Evolutionary conservation across 1,140 invertebrate species (phyloP).

Genomic region (Archegozetes longisetosus): DNA sequence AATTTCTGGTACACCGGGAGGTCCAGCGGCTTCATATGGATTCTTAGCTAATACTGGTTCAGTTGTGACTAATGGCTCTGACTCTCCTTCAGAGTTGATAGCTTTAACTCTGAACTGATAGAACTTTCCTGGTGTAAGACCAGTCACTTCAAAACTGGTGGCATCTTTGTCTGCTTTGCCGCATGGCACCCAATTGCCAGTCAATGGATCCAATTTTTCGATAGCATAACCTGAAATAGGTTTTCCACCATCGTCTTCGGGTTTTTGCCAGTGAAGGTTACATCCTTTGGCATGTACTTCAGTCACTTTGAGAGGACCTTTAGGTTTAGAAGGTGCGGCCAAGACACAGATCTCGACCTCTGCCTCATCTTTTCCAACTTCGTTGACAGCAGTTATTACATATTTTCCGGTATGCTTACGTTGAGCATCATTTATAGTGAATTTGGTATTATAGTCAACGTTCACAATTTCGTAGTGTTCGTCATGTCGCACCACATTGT

Average conservation of each 20-base stretch:
- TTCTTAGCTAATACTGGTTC: conserved; percentile 82
- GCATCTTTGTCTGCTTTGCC: conserved; percentile 80
- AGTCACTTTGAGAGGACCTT: conserved; percentile 45
- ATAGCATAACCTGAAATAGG: conserved; percentile 87
- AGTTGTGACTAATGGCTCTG: conserved; percentile 73
- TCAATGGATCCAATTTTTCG: conserved; percentile 83
- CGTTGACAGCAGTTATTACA: conserved; percentile 70
- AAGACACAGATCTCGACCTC: conserved; percentile 68
- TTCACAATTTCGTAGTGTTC: conserved; percentile 4
- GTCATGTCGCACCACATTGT: conserved; percentile 20
- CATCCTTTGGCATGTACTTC: conserved; percentile 85
- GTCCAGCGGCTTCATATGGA: conserved; percentile 76
- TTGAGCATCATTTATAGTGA: conserved; percentile 63
- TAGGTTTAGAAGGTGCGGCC: conserved; percentile 25
- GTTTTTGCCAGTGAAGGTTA: conserved; percentile 80
- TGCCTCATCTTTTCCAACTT: conserved; percentile 77
- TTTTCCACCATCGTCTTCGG: conserved; percentile 86
- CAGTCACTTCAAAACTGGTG: conserved; percentile 64
- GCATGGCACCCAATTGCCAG: conserved; percentile 65
- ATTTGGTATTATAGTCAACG: conserved; percentile 34
- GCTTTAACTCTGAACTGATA: conserved; percentile 95
- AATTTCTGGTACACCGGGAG: conserved; percentile 74
- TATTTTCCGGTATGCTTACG: conserved; percentile 84
- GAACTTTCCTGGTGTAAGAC: conserved; percentile 76
- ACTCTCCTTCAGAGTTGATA: conserved; percentile 91